Conservation (phyloP, 2,797 vertebrate genomes). For the Forpus xanthops region DNA sequence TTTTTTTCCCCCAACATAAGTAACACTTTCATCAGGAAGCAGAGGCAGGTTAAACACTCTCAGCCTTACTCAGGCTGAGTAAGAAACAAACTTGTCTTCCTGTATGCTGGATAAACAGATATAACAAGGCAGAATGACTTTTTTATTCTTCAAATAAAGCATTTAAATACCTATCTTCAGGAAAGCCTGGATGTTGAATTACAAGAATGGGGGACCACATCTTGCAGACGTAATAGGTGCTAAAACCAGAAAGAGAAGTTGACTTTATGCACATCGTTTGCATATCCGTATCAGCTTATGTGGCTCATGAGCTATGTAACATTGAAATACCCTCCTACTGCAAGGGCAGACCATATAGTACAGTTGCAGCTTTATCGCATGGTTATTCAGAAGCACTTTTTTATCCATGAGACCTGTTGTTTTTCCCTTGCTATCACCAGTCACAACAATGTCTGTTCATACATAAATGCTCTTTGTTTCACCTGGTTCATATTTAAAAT, state of each 20-base stretch:
- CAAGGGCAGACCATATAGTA: neutral
- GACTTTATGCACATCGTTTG: neutral
- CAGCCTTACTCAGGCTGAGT: neutral
- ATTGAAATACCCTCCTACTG: neutral
- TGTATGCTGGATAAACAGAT: neutral
- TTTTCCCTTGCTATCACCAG: neutral
- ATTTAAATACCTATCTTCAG: neutral
- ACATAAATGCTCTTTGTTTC: neutral
- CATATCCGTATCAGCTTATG: accelerated
- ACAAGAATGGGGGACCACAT: neutral
- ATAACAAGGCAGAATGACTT: neutral
- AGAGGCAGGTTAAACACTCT: neutral
- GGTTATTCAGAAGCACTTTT: neutral
- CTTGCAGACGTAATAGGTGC: neutral
- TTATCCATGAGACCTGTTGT: neutral
- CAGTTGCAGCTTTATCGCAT: neutral
- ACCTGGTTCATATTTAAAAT: neutral
- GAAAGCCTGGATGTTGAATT: neutral
- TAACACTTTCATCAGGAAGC: neutral
- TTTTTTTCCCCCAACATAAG: accelerated
- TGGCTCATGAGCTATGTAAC: neutral
- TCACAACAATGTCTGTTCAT: neutral
- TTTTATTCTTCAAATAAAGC: neutral
- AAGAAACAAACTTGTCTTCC: neutral
- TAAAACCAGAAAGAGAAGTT: neutral